Evolutionary conservation across 1,140 invertebrate genomes (phyloP), one percentile per base, ranked within the genome.

Genomic region (Centruroides vittatus): DNA sequence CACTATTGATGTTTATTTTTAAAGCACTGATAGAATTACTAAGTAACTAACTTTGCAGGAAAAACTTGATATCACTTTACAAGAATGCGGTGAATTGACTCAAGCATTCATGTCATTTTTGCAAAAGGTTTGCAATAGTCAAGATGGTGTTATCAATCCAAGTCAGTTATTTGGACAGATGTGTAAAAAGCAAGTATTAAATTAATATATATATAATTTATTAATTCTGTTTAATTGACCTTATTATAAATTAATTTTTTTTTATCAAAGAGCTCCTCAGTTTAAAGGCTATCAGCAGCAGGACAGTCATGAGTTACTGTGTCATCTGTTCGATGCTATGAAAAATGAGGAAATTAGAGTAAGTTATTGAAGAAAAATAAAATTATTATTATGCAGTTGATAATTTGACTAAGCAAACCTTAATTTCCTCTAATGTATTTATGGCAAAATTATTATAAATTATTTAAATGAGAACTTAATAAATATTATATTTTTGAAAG

Each of bases 261-360:
- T 57, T 63, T 36, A 36, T 49, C 49, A 11, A 13, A 80, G 77
- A 62, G 72, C 73, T n/a, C 74, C 86, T 0, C 85, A 93, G 70
- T 98, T 96, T 73, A 84, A 84, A 61, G 89, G 90, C n/a, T 91
- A 85, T 36, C 87, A 92, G 67, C 94, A 98, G 72, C 94, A 98
- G 71, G 95, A 99, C 75, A 84, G 93, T 9, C 95, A 98, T 71
- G 95, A 99, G 74, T 73, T 98, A 56, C 76, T 99, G 8, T 69
- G 93, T 58, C 88, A 93, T 76, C 75, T 97, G 41, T 73, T 97
- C 36, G 92, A 97, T 72, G 82, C 83, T 62, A 84, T 95, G 56
- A 80, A 86, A 66, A 76, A 68, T 49, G 81, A 83, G 67, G 82
- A 84, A 70, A 73, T 81, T 9, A 66, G 59, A 23, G 60, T 61